A percentile compares a stretch with the other conserved stretches of the same genome.
phyloP scores from a whole-genome alignment of 1,140 invertebrate genomes.

The Saccostrea cuccullata region DNA sequence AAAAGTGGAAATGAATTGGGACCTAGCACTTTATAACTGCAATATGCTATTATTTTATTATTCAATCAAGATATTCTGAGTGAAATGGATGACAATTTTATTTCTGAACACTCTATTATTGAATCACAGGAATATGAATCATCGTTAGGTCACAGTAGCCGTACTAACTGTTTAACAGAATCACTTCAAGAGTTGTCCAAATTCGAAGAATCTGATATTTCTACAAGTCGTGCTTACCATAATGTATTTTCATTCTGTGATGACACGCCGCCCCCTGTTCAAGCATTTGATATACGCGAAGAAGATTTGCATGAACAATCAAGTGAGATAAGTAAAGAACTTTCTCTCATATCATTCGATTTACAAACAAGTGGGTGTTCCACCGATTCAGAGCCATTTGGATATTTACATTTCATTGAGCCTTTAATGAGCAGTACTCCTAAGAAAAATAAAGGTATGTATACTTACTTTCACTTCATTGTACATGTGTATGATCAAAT shows the following conservation, averaged over 20 bases:
- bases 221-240: not conserved
- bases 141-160: not conserved
- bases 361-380: conserved; percentile 32
- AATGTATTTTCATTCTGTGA: conserved; percentile 18
- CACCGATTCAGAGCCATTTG: conserved; percentile 21
- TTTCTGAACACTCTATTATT: conserved; percentile 13
- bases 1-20: too few relatives aligned
- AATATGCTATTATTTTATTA: not conserved
- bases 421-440: conserved; percentile 4
- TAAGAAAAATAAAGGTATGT: not conserved
- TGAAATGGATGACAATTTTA: not conserved
- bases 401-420: not conserved
- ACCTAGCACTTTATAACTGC: too few relatives aligned
- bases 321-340: not conserved
- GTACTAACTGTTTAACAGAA: not conserved
- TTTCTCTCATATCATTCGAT: not conserved
- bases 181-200: not conserved
- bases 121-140: conserved; percentile 21
- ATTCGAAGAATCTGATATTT: not conserved
- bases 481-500: too few relatives aligned
- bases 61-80: not conserved
- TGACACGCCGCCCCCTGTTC: conserved; percentile 9
- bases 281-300: conserved; percentile 15
- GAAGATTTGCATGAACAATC: conserved; percentile 20
- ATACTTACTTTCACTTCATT: not conserved